Evolutionary conservation across 2,113 vertebrate genomes (phyloP), one percentile per base, ranked within the genome.

Genomic region (Cryptomyrus ogoouensis): DNA sequence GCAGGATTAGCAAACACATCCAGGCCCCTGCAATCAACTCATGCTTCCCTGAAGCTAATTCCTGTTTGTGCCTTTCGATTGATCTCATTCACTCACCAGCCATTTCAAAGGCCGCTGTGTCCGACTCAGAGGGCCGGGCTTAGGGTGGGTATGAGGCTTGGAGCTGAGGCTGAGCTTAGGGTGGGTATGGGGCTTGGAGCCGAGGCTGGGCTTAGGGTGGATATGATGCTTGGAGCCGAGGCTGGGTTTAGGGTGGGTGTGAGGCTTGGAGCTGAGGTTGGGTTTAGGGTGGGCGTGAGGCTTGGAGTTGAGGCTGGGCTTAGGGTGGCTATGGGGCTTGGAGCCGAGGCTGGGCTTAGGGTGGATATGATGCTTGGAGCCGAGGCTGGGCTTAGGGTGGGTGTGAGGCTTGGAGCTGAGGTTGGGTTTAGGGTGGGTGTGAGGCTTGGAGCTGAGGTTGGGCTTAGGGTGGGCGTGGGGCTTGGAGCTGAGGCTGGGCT

Each of bases 81-180:
- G 62, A 87, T 66, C 91, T 91, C 90, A 70, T 89, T 91, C 70
- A 83, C 92, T 92, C 91, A 47, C 88, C 47, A 90, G 47, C 42
- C 21, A 35, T 9, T 91, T 17, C 44, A 46, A 70, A 19, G 27
- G 35, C 58, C 4, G 0, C 42, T 21, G 90, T 90, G 91, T 92
- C 91, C 90, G 91, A 91, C 53, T 88, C 3, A 52, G 52, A 24
- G 7, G 21, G 56, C 6, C 7, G 6, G 56, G n/a, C 6, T n/a
- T n/a, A 62, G 58, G 24, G 24, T 62, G 58, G 58, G n/a, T 3
- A 58, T 17, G 19, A 12, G 52, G 52, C 53, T 58, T 58, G 19
- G 17, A 24, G 5, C 53, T 3, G 17, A 56, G 24, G 58, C 24
- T 2, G 3, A n/a, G 24, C 2, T n/a, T n/a, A n/a, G 56, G 24